Percentiles rank a stretch among this genome's conserved stretches.
Conservation (phyloP, 2,113 vertebrate species). For the Paramisgurnus dabryanus region DNA sequence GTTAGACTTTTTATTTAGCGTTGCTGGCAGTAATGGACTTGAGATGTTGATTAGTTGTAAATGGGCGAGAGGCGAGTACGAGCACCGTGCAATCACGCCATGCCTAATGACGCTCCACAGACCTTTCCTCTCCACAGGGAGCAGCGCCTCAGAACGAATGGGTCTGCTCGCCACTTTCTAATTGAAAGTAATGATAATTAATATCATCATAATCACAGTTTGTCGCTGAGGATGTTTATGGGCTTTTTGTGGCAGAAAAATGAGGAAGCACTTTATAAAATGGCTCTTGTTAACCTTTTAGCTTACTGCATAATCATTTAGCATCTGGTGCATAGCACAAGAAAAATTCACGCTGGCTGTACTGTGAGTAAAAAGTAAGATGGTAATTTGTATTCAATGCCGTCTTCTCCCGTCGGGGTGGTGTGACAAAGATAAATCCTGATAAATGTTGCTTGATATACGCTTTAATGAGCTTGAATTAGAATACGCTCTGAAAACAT, state of each 20-base stretch:
- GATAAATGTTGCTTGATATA: conserved; percentile 30
- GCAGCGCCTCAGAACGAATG: conserved; percentile 67
- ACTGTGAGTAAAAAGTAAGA: conserved; percentile 28
- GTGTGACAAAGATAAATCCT: conserved; percentile 38
- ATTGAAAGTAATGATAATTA: conserved; percentile 82
- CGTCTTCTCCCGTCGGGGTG: background rate
- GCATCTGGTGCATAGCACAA: conserved; percentile 50
- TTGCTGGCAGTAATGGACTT: conserved; percentile 45
- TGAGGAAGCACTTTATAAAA: conserved; percentile 63
- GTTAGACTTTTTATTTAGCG: conserved; percentile 28
- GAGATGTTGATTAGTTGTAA: conserved; percentile 54
- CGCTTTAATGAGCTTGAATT: conserved; percentile 37
- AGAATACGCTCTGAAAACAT: conserved; percentile 15
- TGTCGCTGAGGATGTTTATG: conserved; percentile 70
- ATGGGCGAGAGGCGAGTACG: conserved; percentile 45
- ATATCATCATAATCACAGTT: conserved; percentile 75
- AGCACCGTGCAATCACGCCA: conserved; percentile 58
- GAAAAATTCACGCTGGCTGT: background rate
- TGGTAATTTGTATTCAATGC: conserved; percentile 25
- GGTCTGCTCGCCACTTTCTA: conserved; percentile 69
- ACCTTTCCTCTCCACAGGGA: conserved; percentile 66
- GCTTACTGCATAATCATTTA: conserved; percentile 63
- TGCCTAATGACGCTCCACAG: conserved; percentile 68
- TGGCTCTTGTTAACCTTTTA: conserved; percentile 69
- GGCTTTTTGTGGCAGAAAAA: conserved; percentile 63